These are phyloP conservation scores for Cephus sareptanus DNA, from an alignment of 2,888 invertebrate genomes.

Conservation along the genomic window DNA sequence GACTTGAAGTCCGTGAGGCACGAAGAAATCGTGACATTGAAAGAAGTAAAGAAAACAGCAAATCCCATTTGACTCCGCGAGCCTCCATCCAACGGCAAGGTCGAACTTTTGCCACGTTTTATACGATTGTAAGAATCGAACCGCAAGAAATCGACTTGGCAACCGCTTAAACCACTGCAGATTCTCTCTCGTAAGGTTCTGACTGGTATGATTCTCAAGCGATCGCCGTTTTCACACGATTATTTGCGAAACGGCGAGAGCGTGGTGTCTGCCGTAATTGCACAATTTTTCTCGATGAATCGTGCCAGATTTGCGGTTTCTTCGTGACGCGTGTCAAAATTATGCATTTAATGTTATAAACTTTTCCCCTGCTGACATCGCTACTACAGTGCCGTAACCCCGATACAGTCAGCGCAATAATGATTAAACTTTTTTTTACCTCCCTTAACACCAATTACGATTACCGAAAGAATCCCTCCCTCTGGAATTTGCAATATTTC, in stretches of 20 bases:
- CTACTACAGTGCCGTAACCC: neutral
- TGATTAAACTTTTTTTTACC: neutral
- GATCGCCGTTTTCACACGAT: neutral
- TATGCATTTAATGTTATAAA: neutral
- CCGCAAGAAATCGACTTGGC: neutral
- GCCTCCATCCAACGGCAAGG: neutral
- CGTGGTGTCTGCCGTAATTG: neutral
- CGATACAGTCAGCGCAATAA: neutral
- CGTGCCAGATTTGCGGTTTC: neutral
- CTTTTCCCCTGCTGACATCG: neutral
- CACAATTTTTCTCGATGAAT: neutral
- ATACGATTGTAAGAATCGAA: neutral
- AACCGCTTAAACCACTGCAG: neutral
- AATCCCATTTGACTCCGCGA: constrained; percentile 8
- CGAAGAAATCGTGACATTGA: constrained; percentile 17
- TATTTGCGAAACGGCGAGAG: neutral
- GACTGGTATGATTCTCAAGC: neutral
- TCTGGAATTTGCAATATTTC: neutral
- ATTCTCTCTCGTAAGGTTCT: neutral
- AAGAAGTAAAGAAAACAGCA: constrained; percentile 14
- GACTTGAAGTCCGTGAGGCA: constrained; percentile 8
- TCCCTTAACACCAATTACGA: neutral
- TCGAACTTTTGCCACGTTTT: constrained; percentile 7
- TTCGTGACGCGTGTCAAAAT: neutral
- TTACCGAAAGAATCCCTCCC: neutral